These are phyloP conservation scores for Conus ventricosus DNA, from an alignment of 1,140 invertebrate species.

Conservation along the genomic window DNA sequence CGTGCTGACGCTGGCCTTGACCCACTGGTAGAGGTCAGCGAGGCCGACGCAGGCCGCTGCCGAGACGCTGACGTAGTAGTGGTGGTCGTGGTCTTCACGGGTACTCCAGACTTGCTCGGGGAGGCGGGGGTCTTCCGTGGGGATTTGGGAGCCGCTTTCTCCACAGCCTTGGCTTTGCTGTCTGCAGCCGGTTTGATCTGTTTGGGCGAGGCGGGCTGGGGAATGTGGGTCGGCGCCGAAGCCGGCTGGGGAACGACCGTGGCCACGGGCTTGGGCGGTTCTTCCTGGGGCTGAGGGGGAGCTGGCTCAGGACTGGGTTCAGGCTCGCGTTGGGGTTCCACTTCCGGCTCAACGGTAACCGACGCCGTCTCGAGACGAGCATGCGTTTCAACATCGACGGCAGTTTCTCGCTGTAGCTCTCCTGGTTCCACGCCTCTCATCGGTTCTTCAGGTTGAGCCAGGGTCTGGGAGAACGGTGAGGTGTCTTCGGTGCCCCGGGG, in stretches of 20 bases:
- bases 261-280: not conserved
- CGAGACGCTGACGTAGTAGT: not conserved
- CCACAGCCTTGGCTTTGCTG: not conserved
- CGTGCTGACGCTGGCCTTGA: conserved; percentile 26
- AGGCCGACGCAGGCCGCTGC: conserved; percentile 3
- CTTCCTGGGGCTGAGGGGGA: not conserved
- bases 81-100: conserved; percentile 32
- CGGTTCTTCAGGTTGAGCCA: not conserved
- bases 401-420: not conserved
- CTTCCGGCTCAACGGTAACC: not conserved
- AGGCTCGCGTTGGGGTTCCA: not conserved
- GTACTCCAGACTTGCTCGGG: conserved; percentile 27
- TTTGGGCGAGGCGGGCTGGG: conserved; percentile 1
- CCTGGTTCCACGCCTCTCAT: not conserved
- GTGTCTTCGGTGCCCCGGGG: conserved; percentile 1
- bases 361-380: no score
- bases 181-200: not conserved
- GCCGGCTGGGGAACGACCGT: not conserved
- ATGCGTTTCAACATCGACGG: no score
- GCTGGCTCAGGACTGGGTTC: not conserved
- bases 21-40: not conserved
- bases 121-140: not conserved
- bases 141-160: conserved; percentile 14
- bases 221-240: not conserved
- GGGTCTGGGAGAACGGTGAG: not conserved